phyloP scores from a whole-genome alignment of 1,140 invertebrate genomes.

The Drosophila dunni region DNA sequence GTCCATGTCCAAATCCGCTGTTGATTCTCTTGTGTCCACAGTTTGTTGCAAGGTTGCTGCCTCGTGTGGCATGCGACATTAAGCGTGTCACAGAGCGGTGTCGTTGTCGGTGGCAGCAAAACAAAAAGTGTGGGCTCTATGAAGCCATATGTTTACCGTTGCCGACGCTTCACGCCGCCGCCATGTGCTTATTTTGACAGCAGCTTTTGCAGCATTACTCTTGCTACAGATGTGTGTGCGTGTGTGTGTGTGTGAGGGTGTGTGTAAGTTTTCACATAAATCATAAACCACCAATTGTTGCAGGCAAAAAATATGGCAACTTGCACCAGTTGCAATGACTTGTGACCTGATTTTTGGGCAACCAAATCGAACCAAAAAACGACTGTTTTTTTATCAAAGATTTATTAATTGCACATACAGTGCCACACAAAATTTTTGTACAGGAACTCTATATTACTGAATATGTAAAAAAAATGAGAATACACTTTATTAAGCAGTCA shows the following conservation, averaged over 20 bases:
- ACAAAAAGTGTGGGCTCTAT: constrained; percentile 37
- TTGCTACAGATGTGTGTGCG: not conserved
- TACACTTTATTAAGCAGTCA: too few species aligned
- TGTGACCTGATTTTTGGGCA: constrained; percentile 62
- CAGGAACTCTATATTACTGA: not conserved
- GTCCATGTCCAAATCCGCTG: not conserved
- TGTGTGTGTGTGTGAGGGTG: not conserved
- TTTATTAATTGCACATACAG: constrained; percentile 44
- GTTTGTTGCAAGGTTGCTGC: constrained; percentile 15
- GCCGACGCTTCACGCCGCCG: not conserved
- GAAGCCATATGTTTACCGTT: constrained; percentile 31
- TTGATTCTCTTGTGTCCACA: not conserved
- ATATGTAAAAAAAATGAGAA: not conserved
- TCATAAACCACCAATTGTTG: constrained; percentile 53
- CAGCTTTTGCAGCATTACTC: constrained; percentile 5
- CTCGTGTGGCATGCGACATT: constrained; percentile 37
- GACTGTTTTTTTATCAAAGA: constrained; percentile 32
- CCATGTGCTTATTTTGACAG: constrained; percentile 17
- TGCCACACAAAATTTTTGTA: constrained; percentile 41
- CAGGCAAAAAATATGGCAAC: constrained; percentile 25
- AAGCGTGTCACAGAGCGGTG: constrained; percentile 28
- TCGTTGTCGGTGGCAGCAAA: not conserved
- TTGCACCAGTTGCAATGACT: constrained; percentile 57
- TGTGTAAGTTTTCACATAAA: constrained; percentile 47
- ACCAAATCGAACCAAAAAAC: constrained; percentile 19